A percentile compares a stretch with the other conserved stretches of the same genome.
Evolutionary conservation across 2,888 invertebrate species (phyloP).

Genomic region (Sarcophaga subvicina): DNA sequence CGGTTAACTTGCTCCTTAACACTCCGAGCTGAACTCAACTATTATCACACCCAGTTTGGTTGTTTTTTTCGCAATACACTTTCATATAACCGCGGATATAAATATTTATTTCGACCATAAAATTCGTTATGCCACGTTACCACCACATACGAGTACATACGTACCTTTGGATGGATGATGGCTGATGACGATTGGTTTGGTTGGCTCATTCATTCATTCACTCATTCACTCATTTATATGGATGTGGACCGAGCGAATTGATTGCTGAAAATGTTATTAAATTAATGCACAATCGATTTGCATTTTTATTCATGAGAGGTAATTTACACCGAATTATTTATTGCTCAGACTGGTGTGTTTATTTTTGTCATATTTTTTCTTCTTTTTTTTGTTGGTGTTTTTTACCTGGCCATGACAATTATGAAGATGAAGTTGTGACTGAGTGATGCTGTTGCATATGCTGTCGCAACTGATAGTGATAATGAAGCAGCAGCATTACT

Average conservation of each 20-base stretch:
- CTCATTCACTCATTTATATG: constrained; percentile 50
- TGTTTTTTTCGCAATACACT: neutral
- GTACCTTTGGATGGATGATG: constrained; percentile 14
- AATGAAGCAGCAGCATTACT: neutral
- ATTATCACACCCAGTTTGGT: neutral
- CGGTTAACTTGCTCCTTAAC: neutral
- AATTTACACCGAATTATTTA: constrained; percentile 78
- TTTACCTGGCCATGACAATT: constrained; percentile 53
- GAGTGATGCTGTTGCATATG: constrained; percentile 8
- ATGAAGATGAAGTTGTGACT: constrained; percentile 13
- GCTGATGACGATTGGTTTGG: constrained; percentile 37
- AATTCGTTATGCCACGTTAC: no score
- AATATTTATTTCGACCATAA: constrained; percentile 21
- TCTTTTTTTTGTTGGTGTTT: constrained; percentile 1
- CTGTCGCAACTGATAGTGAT: neutral
- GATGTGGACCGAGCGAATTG: constrained; percentile 69
- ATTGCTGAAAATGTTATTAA: constrained; percentile 75
- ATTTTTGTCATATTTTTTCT: neutral
- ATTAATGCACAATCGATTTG: constrained; percentile 72
- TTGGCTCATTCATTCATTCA: neutral
- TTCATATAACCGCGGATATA: constrained; percentile 33
- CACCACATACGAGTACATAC: neutral
- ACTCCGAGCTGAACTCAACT: neutral
- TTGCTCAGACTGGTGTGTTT: constrained; percentile 68
- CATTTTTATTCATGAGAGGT: constrained; percentile 74